phyloP scores from a whole-genome alignment of 1,140 invertebrate species.

The Drosophila sechellia region DNA sequence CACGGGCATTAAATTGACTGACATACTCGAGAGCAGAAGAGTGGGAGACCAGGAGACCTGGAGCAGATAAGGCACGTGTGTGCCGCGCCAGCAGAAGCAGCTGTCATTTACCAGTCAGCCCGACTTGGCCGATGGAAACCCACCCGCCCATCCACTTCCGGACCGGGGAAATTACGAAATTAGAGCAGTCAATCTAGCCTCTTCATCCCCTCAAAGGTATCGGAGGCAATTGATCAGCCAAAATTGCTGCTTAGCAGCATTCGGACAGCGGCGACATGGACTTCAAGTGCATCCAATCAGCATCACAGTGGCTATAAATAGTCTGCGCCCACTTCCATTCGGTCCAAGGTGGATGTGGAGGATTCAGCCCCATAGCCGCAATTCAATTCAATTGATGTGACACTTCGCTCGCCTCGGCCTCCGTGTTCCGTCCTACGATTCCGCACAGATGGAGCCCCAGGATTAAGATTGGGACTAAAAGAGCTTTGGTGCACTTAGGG shows the following conservation, averaged over 20 bases:
- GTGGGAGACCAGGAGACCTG: conserved; percentile 7
- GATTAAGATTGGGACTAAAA: conserved; percentile 1
- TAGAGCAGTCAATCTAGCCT: conserved; percentile 39
- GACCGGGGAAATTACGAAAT: conserved; percentile 55
- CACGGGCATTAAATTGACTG: conserved; percentile 60
- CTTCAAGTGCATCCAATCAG: conserved; percentile 56
- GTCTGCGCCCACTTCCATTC: conserved; percentile 16
- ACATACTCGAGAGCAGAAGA: neutral
- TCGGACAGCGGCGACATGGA: conserved; percentile 31
- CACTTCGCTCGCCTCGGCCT: conserved; percentile 16
- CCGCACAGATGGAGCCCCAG: neutral
- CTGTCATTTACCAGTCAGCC: conserved; percentile 62
- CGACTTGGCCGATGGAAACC: neutral
- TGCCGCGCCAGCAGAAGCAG: conserved; percentile 30
- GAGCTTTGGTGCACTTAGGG: neutral
- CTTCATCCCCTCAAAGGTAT: conserved; percentile 38
- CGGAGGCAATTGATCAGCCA: conserved; percentile 67
- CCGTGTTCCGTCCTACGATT: conserved; percentile 8
- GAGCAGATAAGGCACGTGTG: conserved; percentile 69
- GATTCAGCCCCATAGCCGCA: conserved; percentile 1
- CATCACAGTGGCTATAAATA: conserved; percentile 57
- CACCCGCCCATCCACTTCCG: conserved; percentile 2
- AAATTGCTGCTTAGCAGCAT: conserved; percentile 44
- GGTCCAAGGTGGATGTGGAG: neutral
- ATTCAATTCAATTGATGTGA: conserved; percentile 59